A percentile compares a stretch with the other conserved stretches of the same genome.
Evolutionary conservation across 2,888 invertebrate species (phyloP).

Genomic region (Periphyllus acericola): DNA sequence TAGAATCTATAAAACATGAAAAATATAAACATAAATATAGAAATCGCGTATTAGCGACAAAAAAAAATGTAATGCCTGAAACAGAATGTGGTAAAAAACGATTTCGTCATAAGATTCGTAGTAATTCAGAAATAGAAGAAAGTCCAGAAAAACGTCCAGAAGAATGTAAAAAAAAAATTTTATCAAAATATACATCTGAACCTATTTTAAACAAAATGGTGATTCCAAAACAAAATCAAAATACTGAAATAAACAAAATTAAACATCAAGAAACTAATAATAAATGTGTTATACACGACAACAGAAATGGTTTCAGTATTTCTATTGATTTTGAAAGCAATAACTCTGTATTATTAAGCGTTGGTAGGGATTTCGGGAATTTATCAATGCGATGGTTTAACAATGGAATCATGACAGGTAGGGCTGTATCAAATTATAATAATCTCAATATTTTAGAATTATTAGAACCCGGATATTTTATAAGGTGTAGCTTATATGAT

Average conservation of each 20-base stretch:
- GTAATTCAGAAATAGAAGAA: constrained; percentile 36
- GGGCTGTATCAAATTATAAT: constrained; percentile 8
- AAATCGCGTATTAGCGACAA: neutral
- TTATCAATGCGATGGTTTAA: constrained; percentile 55
- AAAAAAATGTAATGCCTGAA: constrained; percentile 30
- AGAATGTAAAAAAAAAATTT: constrained; percentile 33
- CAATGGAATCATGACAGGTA: constrained; percentile 42
- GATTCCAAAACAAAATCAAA: constrained; percentile 3
- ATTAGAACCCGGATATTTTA: constrained; percentile 44
- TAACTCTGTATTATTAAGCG: constrained; percentile 43
- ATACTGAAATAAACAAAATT: neutral
- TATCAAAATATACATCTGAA: constrained; percentile 25
- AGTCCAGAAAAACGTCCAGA: constrained; percentile 6
- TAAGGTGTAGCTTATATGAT: constrained; percentile 38
- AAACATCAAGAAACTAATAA: constrained; percentile 26
- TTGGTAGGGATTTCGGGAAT: constrained; percentile 53
- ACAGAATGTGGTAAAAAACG: constrained; percentile 41
- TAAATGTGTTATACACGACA: constrained; percentile 55
- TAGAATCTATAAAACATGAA: constrained; percentile 48
- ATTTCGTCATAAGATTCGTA: constrained; percentile 40
- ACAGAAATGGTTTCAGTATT: constrained; percentile 46
- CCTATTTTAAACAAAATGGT: neutral
- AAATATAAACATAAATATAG: constrained; percentile 33
- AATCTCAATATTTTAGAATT: constrained; percentile 29
- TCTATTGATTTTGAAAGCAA: constrained; percentile 47